Evolutionary conservation across 2,797 vertebrate species (phyloP), one percentile per base, ranked within the genome.

Genomic region (Clarias platycephalus): DNA sequence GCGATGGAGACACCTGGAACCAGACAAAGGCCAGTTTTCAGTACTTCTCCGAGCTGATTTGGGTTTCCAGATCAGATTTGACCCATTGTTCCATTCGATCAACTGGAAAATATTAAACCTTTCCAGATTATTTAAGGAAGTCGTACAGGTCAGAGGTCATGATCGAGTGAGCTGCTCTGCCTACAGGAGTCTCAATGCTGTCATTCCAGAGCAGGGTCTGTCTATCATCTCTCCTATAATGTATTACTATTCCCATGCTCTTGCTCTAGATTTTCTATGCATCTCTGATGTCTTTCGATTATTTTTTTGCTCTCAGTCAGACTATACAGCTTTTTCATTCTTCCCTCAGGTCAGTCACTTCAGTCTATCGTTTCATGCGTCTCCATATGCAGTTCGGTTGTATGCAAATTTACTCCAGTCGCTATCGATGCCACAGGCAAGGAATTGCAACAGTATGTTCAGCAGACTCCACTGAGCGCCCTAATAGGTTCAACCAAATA

Each of bases 321-420:
- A 16, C 13, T 3, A 60, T 40, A 62, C 22, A 78, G 75, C 31
- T 78, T 78, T 78, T 62, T 15, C 0, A 16, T 44, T 79, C 26
- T 63, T 63, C 15, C 24, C 58, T 63, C 76, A 37, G 34, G 76
- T 79, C 76, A 62, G 16, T 28, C 2, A 2, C 8, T 64, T 63
- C 76, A 26, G 13, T 79, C 60, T 44, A 12, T 79, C 4, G 16
- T 49, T 63, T 44, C 60, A 79, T n/a, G 77, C 15, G 15, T 63
- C 31, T 76, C 24, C 9, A 34, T 62, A 78, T 40, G 24, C 24
- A 12, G 24, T 79, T 49, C 57, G 63, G 60, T 28, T 49, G 10
- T 44, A 79, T 79, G 60, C 37, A 44, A 26, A 63, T 78, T 62
- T n/a, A 62, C 58, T 62, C 58, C 22, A 44, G 58, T 78, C 24